Evolutionary conservation across 2,113 vertebrate genomes (phyloP), one percentile per base, ranked within the genome.

Genomic region (Tenebrosternarchus preto): DNA sequence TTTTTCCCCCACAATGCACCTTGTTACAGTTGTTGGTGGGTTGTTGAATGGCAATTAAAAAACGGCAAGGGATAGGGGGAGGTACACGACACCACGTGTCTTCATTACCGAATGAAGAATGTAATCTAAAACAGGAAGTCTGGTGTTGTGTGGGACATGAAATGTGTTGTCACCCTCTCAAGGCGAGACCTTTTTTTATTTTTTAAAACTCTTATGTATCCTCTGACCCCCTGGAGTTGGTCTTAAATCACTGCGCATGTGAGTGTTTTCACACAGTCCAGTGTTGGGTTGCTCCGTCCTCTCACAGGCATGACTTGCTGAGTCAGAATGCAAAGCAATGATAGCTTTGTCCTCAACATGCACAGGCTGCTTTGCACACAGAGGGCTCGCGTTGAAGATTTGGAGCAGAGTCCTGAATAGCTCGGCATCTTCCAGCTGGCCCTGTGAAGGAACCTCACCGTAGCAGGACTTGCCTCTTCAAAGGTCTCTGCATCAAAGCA

Each of bases 251-350:
- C 25, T 46, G 57, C 46, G 57, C 46, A 33, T 57, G 55, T 59
- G 55, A 16, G 20, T 22, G 63, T 25, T 46, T 1, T 12, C n/a
- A 43, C 29, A 29, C 16, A 8, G 55, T 57, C 6, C 25, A 31
- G 43, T 73, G 25, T 24, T 24, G 64, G 43, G 59, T 73, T 59
- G 31, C 70, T 36, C 50, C n/a, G 79, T 80, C 71, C 71, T 79
- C 50, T 74, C 19, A 57, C 61, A 22, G 71, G 17, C 22, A 67
- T 31, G 53, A 80, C 43, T 5, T 68, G 79, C 79, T 59, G 79
- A 80, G 79, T 80, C 71, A 75, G 78, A 66, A 80, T 67, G 46
- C 31, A 67, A 68, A 73, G 67, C 66, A 9, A 75, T 57, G 29
- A 69, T 31, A 57, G 31, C 67, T 63, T 46, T 71, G 77, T 75